Evolutionary conservation across 1,140 invertebrate genomes (phyloP).

Genomic region (Psix sp.): DNA sequence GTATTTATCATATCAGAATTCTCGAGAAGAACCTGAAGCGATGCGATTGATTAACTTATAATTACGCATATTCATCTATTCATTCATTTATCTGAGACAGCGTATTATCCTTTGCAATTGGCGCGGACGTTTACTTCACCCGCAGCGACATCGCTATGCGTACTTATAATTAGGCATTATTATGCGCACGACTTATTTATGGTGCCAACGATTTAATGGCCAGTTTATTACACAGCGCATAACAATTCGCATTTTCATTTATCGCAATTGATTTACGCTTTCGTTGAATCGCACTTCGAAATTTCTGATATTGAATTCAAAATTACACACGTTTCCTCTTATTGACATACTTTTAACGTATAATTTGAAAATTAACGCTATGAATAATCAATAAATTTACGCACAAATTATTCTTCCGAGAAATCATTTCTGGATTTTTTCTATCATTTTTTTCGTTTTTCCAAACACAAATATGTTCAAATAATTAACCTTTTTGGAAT

Average conservation of each 20-base stretch:
- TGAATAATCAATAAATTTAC: too few species aligned
- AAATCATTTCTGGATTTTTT: too few species aligned
- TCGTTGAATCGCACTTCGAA: not conserved
- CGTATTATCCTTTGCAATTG: slow-evolving; percentile 39
- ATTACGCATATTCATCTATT: slow-evolving; percentile 57
- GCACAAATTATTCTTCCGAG: too few species aligned
- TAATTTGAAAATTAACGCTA: too few species aligned
- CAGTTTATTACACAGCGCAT: slow-evolving; percentile 36
- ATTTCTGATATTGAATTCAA: not conserved
- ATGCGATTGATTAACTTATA: slow-evolving; percentile 65
- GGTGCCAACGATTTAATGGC: slow-evolving; percentile 32
- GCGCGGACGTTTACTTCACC: slow-evolving; percentile 14
- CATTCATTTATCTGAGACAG: slow-evolving; percentile 39
- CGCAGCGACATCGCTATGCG: slow-evolving; percentile 32
- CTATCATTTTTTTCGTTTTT: too few species aligned
- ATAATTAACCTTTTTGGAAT: too few species aligned
- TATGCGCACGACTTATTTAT: slow-evolving; percentile 48
- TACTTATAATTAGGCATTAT: slow-evolving; percentile 45
- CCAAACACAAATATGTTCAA: too few species aligned
- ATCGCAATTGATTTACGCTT: slow-evolving; percentile 18
- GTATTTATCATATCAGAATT: slow-evolving; percentile 11
- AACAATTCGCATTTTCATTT: slow-evolving; percentile 31
- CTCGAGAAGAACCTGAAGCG: slow-evolving; percentile 39
- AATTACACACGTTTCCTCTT: not conserved
- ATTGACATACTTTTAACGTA: not conserved